Conservation (phyloP, 2,113 vertebrate genomes). For the Carassius carassius region DNA sequence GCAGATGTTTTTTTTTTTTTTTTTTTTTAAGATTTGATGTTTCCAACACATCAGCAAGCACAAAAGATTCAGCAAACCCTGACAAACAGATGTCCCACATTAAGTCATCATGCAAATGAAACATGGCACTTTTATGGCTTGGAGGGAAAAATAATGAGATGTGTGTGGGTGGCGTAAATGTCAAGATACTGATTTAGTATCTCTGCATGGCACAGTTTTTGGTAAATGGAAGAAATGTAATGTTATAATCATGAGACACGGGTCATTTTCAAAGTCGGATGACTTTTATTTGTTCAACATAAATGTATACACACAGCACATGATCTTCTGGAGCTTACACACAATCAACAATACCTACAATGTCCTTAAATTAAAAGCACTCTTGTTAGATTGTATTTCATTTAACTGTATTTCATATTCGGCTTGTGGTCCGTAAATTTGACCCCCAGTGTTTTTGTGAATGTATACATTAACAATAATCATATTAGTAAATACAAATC, state of each 20-base stretch:
- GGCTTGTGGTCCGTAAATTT: neutral
- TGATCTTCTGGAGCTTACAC: neutral
- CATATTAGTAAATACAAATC: neutral
- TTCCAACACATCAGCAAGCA: conserved; percentile 7
- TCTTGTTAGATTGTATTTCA: neutral
- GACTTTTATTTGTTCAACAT: neutral
- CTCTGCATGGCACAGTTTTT: neutral
- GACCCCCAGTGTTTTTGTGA: neutral
- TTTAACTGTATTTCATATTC: neutral
- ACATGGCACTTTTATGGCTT: conserved; percentile 5
- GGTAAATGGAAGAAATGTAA: neutral
- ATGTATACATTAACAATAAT: neutral
- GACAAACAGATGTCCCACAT: conserved; percentile 9
- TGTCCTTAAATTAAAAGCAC: neutral
- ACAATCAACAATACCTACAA: neutral
- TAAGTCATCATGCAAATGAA: conserved; percentile 26
- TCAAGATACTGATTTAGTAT: neutral
- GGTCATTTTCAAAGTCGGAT: neutral
- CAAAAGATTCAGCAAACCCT: neutral
- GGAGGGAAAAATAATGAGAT: neutral
- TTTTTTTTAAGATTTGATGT: neutral
- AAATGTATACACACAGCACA: neutral
- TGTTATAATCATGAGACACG: neutral
- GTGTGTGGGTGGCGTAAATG: conserved; percentile 17
- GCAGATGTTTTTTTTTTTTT: neutral